Percentiles rank a stretch among this genome's conserved stretches.
Evolutionary conservation across 2,888 invertebrate species (phyloP).

Genomic region (Caradrina clavipalpis): DNA sequence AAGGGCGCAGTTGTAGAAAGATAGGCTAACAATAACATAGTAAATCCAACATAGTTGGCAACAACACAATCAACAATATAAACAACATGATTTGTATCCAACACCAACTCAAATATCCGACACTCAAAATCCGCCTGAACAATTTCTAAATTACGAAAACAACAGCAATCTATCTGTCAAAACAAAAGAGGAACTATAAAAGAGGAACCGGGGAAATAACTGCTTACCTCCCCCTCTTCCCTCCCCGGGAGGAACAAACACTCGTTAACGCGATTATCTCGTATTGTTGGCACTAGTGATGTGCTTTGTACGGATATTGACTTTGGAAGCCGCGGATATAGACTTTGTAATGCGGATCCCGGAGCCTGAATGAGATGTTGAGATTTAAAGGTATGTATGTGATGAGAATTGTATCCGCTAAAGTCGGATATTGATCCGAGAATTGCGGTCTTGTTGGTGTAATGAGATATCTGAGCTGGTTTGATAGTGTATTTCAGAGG

Average conservation of each 20-base stretch:
- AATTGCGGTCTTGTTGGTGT: slow-evolving; percentile 12
- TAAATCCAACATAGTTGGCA: not conserved
- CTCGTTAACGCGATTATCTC: slow-evolving; percentile 59
- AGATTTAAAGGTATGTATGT: slow-evolving; percentile 17
- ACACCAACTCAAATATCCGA: slow-evolving; percentile 29
- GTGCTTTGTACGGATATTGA: slow-evolving; percentile 16
- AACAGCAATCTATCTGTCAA: slow-evolving; percentile 39
- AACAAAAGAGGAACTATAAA: slow-evolving; percentile 40
- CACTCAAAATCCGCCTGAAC: slow-evolving; percentile 31
- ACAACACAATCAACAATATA: not conserved
- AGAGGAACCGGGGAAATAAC: slow-evolving; percentile 51
- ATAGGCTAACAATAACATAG: not conserved
- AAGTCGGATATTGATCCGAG: slow-evolving; percentile 35
- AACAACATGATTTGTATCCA: slow-evolving; percentile 16
- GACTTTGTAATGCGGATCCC: slow-evolving; percentile 39
- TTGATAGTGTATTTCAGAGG: not conserved
- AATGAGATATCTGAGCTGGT: not conserved
- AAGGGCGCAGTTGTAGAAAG: too few relatives aligned
- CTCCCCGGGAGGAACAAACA: slow-evolving; percentile 39
- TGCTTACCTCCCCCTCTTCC: slow-evolving; percentile 20
- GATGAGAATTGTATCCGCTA: slow-evolving; percentile 30
- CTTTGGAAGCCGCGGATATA: slow-evolving; percentile 42
- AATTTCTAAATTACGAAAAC: slow-evolving; percentile 37
- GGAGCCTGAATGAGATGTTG: slow-evolving; percentile 15
- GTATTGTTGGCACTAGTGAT: slow-evolving; percentile 50